These are phyloP conservation scores for Notodonta ziczac DNA, from an alignment of 2,888 invertebrate species.

Conservation along the genomic window DNA sequence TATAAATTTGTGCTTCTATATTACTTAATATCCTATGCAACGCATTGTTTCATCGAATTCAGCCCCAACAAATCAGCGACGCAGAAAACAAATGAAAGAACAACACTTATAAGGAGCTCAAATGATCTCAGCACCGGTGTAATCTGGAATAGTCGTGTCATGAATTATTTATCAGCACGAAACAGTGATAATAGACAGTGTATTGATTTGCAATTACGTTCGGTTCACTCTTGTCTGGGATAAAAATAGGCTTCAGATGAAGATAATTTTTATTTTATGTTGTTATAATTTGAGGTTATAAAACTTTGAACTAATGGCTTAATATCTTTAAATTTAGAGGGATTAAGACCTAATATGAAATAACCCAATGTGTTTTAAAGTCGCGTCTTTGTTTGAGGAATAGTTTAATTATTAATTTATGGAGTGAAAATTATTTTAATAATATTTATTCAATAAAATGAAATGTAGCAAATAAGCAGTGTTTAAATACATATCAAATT, in stretches of 20 bases:
- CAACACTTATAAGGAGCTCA: background rate
- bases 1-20: too few species aligned
- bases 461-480: too few species aligned
- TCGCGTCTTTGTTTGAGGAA: too few species aligned
- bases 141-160: background rate
- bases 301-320: too few species aligned
- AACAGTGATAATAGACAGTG: background rate
- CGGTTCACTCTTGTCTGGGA: background rate
- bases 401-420: too few species aligned
- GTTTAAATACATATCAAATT: too few species aligned
- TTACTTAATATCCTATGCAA: too few species aligned
- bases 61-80: background rate
- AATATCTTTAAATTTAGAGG: too few species aligned
- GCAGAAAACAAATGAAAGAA: background rate
- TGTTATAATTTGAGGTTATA: background rate
- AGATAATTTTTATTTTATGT: background rate
- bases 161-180: constrained; percentile 1
- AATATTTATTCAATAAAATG: too few species aligned
- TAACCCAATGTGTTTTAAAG: too few species aligned
- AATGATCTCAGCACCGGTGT: background rate
- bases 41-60: background rate
- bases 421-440: too few species aligned
- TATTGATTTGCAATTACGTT: constrained; percentile 3
- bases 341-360: too few species aligned
- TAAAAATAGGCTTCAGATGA: background rate